Conservation (phyloP, 2,797 vertebrate species). For the Oryzias sinensis region DNA sequence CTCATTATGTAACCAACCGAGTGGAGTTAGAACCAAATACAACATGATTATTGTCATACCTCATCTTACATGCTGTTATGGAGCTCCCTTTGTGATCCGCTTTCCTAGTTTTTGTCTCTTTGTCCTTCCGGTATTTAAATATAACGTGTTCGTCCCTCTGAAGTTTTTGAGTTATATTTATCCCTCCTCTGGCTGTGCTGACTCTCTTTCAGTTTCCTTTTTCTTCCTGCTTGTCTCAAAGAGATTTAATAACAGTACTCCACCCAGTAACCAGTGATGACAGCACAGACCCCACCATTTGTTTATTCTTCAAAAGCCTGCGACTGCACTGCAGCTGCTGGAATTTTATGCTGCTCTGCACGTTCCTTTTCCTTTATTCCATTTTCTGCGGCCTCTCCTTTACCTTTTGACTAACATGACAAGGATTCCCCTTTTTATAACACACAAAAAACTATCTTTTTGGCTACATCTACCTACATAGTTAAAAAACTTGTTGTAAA, state of each 20-base stretch:
- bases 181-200: constrained; percentile 29
- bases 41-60: constrained; percentile 43
- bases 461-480: too few species aligned
- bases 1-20: not conserved
- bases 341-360: constrained; percentile 22
- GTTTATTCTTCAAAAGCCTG: constrained; percentile 52
- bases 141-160: constrained; percentile 28
- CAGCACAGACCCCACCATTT: constrained; percentile 51
- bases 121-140: constrained; percentile 53
- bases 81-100: constrained; percentile 14
- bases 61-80: constrained; percentile 34
- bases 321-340: constrained; percentile 15
- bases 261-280: constrained; percentile 75
- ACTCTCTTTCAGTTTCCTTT: constrained; percentile 58
- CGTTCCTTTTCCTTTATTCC: not conserved
- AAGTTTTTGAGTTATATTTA: constrained; percentile 63
- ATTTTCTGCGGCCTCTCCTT: constrained; percentile 13
- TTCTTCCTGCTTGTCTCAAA: constrained; percentile 35
- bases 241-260: constrained; percentile 73
- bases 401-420: not conserved
- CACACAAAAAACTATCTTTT: too few species aligned
- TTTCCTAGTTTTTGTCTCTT: constrained; percentile 19
- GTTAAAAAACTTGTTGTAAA: too few species aligned
- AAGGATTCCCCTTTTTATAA: too few species aligned
- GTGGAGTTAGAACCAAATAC: constrained; percentile 5